A percentile compares a stretch with the other conserved stretches of the same genome.
Conservation (phyloP, 2,888 invertebrate species). For the Steinernema hermaphroditum region DNA sequence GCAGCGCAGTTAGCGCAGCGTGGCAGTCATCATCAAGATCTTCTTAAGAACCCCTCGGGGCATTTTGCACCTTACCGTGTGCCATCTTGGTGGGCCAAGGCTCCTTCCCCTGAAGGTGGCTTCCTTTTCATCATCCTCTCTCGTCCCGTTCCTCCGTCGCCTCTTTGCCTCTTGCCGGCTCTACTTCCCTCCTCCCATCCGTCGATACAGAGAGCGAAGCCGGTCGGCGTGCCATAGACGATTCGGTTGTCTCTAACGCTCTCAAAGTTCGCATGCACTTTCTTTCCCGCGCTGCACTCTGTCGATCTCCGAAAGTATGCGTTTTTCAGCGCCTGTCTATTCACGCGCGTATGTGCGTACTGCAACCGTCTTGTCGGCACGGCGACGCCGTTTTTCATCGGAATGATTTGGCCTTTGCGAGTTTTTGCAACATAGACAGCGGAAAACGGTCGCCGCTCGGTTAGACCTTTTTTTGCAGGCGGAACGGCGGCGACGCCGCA, state of each 20-base stretch:
- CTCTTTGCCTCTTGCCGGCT: neutral
- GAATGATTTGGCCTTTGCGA: conserved; percentile 8
- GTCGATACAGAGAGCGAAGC: neutral
- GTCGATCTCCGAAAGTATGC: conserved; percentile 13
- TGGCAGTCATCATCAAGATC: no score
- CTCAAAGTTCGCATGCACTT: conserved; percentile 27
- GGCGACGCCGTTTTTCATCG: neutral
- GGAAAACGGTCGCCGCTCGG: conserved; percentile 4
- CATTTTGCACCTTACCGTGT: no score
- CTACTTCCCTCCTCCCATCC: neutral
- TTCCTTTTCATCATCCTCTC: no score
- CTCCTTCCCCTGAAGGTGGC: no score
- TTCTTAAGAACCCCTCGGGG: no score
- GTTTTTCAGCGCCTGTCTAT: neutral
- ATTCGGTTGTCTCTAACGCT: conserved; percentile 12
- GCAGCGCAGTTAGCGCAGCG: neutral
- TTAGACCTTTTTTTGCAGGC: neutral
- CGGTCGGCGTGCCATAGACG: neutral
- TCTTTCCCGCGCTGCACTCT: conserved; percentile 9
- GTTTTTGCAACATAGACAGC: neutral
- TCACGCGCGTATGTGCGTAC: neutral
- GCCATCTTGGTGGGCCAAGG: no score
- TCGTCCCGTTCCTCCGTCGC: neutral
- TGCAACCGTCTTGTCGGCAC: neutral
- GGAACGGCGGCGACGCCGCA: neutral